phyloP scores from a whole-genome alignment of 2,888 invertebrate species.

The Mellilla xanthometata region DNA sequence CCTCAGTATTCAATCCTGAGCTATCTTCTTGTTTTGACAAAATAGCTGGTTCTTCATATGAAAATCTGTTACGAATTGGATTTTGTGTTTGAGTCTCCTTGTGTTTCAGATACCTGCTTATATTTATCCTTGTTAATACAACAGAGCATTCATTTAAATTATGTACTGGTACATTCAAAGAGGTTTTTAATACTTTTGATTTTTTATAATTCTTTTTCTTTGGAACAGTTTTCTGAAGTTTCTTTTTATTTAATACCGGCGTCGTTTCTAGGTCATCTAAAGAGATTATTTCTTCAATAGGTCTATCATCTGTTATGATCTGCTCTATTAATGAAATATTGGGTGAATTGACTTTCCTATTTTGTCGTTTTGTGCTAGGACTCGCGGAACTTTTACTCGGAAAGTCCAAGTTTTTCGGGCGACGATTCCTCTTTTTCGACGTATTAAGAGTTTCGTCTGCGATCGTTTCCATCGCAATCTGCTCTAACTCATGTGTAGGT shows the following conservation, averaged over 20 bases:
- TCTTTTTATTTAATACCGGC: slow-evolving; percentile 41
- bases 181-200: slow-evolving; percentile 30
- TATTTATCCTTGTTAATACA: slow-evolving; percentile 48
- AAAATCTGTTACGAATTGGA: not conserved
- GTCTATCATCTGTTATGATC: slow-evolving; percentile 68
- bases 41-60: slow-evolving; percentile 2
- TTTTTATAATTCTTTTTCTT: slow-evolving; percentile 32
- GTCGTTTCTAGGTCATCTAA: slow-evolving; percentile 60
- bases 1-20: not conserved
- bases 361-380: slow-evolving; percentile 42
- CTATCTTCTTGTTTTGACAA: not conserved
- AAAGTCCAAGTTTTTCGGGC: slow-evolving; percentile 40
- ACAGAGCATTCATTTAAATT: slow-evolving; percentile 60
- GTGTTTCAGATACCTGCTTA: slow-evolving; percentile 41
- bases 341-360: slow-evolving; percentile 53
- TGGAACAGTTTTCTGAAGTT: slow-evolving; percentile 32
- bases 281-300: slow-evolving; percentile 69
- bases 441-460: slow-evolving; percentile 35
- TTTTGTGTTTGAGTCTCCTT: not conserved
- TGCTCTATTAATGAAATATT: slow-evolving; percentile 73
- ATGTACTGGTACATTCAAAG: slow-evolving; percentile 26
- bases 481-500: slow-evolving; percentile 67
- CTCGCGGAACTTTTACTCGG: slow-evolving; percentile 48
- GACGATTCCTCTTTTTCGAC: slow-evolving; percentile 38
- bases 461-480: slow-evolving; percentile 63